Evolutionary conservation across 2,888 invertebrate genomes (phyloP), one percentile per base, ranked within the genome.

Genomic region (Hecatera dysodea): DNA sequence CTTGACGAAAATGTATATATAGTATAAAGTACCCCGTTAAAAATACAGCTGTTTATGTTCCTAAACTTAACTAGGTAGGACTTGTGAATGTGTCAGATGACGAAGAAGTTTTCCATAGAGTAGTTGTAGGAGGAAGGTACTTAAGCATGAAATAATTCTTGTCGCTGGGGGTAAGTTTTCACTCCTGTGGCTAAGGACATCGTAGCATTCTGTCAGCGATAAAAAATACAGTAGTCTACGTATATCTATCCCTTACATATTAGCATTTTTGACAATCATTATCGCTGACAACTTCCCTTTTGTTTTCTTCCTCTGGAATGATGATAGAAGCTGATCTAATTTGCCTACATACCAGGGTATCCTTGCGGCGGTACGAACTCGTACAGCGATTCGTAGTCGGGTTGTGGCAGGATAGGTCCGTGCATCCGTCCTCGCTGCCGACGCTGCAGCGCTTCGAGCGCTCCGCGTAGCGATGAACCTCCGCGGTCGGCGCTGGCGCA

Each of bases 361-460:
- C 90, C 88, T 72, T 92, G 93, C 0, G 95, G 95, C 12, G 94
- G 94, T 19, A 94, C 88, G 50, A 93, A 93, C 71, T 95, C 95
- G 60, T 95, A 95, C 2, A 95, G 78, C 2, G 92, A 86, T 19
- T 95, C 95, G 79, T 95, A 95, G 72, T 96, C 95, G 0, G 92
- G 90, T 29, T 85, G 86, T 0, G 90, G 87, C 2, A 89, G 84
- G 19, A 92, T 70, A 0, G 92, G 93, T 0, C 89, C 90, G 27
- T 91, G 93, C 72, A 88, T 78, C 48, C 92, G 93, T 29, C 93
- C 93, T 1, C 96, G 92, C 81, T 96, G 96, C 19, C 96, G 92
- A 15, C 96, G 92, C 82, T 96, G 96, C 75, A 96, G 88, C 0
- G 96, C 96, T 75, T 96, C 96, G 2, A 96, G 90, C 0, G 96